Percentiles rank a stretch among this genome's conserved stretches.
Evolutionary conservation across 2,797 vertebrate species (phyloP).

Genomic region (Clarias laeviceps): DNA sequence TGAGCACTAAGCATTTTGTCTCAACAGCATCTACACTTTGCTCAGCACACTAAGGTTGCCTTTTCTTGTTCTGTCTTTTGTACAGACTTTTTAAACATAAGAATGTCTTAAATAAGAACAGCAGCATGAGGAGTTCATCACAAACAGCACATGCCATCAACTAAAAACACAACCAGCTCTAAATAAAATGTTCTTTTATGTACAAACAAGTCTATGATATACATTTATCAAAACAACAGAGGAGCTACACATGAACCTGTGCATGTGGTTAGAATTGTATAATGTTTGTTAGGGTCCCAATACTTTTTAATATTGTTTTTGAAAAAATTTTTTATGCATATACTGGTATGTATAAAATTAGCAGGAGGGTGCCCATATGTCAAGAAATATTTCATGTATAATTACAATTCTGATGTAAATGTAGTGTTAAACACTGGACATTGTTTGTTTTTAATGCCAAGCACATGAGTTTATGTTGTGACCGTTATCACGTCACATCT

Average conservation of each 20-base stretch:
- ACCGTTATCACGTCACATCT: background rate
- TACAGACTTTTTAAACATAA: background rate
- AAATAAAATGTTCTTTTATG: background rate
- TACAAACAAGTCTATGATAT: background rate
- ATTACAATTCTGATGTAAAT: background rate
- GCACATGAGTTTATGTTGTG: constrained; percentile 15
- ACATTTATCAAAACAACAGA: background rate
- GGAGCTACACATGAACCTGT: background rate
- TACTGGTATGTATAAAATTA: background rate
- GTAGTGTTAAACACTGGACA: background rate
- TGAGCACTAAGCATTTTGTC: background rate
- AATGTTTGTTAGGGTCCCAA: background rate
- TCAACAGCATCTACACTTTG: background rate
- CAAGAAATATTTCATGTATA: background rate
- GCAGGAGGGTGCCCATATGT: background rate
- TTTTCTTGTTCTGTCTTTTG: background rate
- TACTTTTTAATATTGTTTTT: background rate
- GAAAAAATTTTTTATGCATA: background rate
- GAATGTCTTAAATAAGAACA: background rate
- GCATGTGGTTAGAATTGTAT: background rate
- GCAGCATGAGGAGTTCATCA: background rate
- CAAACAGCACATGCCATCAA: too few species aligned
- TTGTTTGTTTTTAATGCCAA: background rate
- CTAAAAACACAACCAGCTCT: background rate
- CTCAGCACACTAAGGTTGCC: background rate